These are phyloP conservation scores for Hesperophylax magnus DNA, from an alignment of 1,140 invertebrate species.

Conservation along the genomic window DNA sequence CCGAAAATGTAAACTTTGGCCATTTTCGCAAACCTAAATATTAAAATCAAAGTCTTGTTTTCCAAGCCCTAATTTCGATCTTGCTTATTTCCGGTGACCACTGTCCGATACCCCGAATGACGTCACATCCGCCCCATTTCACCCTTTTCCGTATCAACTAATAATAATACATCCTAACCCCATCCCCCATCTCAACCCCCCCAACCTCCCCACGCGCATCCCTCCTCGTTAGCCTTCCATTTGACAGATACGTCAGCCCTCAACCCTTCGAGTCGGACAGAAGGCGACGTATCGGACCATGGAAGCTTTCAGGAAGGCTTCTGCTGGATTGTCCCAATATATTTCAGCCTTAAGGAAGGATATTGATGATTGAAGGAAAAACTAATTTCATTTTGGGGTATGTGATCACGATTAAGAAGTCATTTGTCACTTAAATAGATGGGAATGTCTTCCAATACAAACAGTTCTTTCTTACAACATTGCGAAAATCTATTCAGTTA, in stretches of 20 bases:
- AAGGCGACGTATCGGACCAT: slow-evolving; percentile 2
- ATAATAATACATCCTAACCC: slow-evolving; percentile 15
- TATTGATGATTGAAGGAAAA: too few relatives aligned
- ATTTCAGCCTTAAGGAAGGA: too few relatives aligned
- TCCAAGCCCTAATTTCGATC: slow-evolving; percentile 14
- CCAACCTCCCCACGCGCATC: neutral
- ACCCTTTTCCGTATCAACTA: slow-evolving; percentile 35
- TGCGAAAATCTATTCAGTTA: too few relatives aligned
- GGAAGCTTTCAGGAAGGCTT: too few relatives aligned
- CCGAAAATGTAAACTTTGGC: too few relatives aligned
- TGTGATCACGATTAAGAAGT: too few relatives aligned
- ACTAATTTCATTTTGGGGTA: too few relatives aligned
- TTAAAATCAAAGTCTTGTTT: neutral
- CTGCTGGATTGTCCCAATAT: too few relatives aligned
- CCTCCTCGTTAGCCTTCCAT: neutral
- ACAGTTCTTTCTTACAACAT: too few relatives aligned
- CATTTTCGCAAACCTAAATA: too few relatives aligned
- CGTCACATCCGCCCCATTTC: slow-evolving; percentile 33
- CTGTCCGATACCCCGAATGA: slow-evolving; percentile 33
- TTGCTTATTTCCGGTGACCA: slow-evolving; percentile 28
- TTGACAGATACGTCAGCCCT: slow-evolving; percentile 32
- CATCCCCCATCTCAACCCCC: neutral
- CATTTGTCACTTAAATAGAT: too few relatives aligned
- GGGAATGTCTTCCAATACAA: too few relatives aligned
- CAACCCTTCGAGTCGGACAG: neutral